Evolutionary conservation across 2,888 invertebrate genomes (phyloP).

Genomic region (Diaphora mendica): DNA sequence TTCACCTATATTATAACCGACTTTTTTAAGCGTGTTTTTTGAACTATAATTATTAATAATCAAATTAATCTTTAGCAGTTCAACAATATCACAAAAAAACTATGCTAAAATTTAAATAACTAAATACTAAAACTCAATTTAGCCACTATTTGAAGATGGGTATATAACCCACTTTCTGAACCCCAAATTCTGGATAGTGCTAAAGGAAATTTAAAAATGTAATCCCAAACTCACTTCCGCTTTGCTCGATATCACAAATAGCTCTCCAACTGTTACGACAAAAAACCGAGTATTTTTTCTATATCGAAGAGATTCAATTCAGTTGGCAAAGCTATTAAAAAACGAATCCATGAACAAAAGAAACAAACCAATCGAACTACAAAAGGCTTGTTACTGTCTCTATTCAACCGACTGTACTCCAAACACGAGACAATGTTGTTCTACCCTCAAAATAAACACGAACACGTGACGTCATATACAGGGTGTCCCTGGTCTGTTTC

Average conservation of each 20-base stretch:
- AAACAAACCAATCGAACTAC: constrained; percentile 12
- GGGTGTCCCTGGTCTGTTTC: constrained; percentile 31
- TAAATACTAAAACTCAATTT: background rate
- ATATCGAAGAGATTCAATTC: constrained; percentile 11
- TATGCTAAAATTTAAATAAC: background rate
- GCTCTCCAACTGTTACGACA: background rate
- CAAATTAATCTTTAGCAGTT: too few relatives aligned
- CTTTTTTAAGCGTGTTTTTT: too few relatives aligned
- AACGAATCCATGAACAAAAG: constrained; percentile 5
- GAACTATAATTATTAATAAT: too few relatives aligned
- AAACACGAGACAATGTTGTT: constrained; percentile 44
- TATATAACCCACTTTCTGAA: too few relatives aligned
- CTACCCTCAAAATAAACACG: constrained; percentile 36
- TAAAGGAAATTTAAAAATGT: background rate
- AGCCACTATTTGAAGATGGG: too few relatives aligned
- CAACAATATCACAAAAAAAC: background rate
- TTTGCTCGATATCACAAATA: background rate
- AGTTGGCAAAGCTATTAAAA: constrained; percentile 15
- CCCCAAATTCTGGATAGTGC: too few relatives aligned
- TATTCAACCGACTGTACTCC: constrained; percentile 30
- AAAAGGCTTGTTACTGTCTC: constrained; percentile 19
- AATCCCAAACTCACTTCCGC: background rate
- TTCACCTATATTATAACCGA: too few relatives aligned
- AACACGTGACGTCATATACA: constrained; percentile 19
- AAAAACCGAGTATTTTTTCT: background rate